Conservation (phyloP, 2,797 vertebrate species). For the Chaetodon trifasciatus region DNA sequence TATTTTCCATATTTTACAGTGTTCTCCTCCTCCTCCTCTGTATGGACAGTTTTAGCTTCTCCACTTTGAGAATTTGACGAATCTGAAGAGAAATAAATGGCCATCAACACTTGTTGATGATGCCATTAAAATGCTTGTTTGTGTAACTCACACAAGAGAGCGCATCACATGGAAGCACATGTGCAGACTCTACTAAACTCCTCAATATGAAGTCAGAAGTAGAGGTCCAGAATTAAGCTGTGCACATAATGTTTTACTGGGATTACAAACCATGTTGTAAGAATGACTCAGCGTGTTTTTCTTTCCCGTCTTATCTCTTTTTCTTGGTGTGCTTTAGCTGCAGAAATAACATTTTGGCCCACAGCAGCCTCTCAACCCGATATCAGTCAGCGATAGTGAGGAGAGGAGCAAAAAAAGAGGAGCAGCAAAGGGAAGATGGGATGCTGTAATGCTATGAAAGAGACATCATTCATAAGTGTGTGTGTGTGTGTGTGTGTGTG, state of each 20-base stretch:
- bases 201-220: neutral
- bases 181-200: neutral
- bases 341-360: constrained; percentile 30
- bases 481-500: constrained; percentile 5
- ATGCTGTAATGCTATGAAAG: constrained; percentile 58
- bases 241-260: neutral
- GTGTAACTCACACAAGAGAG: neutral
- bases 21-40: neutral
- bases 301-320: constrained; percentile 10
- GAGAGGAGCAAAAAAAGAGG: constrained; percentile 30
- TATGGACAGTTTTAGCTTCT: neutral
- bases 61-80: neutral
- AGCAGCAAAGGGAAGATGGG: constrained; percentile 51
- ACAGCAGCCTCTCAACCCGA: constrained; percentile 45
- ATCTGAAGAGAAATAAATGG: neutral
- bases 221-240: neutral
- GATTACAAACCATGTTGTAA: neutral
- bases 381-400: constrained; percentile 51
- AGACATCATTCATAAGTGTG: constrained; percentile 64
- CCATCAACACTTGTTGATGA: too few species aligned
- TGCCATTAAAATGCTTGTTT: neutral
- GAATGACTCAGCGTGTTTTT: neutral
- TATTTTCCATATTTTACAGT: neutral
- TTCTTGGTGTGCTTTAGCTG: neutral
- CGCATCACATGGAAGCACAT: neutral